A percentile compares a stretch with the other conserved stretches of the same genome.
Conservation (phyloP, 1,140 invertebrate genomes). For the Pachyrhynchus sulphureomaculatus region DNA sequence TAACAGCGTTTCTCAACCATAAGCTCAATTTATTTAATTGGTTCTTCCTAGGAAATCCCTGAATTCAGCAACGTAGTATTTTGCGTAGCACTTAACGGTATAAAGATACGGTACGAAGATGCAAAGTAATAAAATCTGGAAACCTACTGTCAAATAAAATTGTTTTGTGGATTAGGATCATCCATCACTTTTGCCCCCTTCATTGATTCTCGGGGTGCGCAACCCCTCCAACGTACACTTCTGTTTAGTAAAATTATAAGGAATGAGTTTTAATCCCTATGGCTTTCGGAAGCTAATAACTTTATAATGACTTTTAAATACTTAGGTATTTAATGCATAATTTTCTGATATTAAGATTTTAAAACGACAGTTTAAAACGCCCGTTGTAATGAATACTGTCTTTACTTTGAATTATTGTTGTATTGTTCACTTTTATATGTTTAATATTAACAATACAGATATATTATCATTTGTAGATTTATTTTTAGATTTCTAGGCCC, state of each 20-base stretch:
- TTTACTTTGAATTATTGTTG: too few relatives aligned
- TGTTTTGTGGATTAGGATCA: slow-evolving; percentile 9
- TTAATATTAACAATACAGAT: too few relatives aligned
- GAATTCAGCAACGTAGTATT: slow-evolving; percentile 8
- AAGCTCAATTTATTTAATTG: neutral
- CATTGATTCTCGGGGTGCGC: slow-evolving; percentile 9
- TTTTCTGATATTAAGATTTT: too few relatives aligned
- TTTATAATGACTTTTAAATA: neutral
- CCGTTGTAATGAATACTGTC: too few relatives aligned
- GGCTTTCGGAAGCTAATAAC: slow-evolving; percentile 7
- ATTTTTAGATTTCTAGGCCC: too few relatives aligned
- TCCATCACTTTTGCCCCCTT: slow-evolving; percentile 19
- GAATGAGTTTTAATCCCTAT: slow-evolving; percentile 11
- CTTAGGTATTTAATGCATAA: too few relatives aligned
- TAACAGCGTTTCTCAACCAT: too few relatives aligned
- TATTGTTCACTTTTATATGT: too few relatives aligned
- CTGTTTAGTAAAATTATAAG: slow-evolving; percentile 11
- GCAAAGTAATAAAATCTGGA: slow-evolving; percentile 11
- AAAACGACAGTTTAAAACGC: too few relatives aligned
- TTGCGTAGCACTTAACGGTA: slow-evolving; percentile 9
- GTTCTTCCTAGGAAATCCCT: neutral
- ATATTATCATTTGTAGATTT: too few relatives aligned
- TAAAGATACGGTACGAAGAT: slow-evolving; percentile 9
- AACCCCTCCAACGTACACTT: slow-evolving; percentile 5
- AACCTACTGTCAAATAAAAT: slow-evolving; percentile 13